Base-by-base conservation (phyloP, 2,888 invertebrate genomes). In the Coremacera marginata region DNA sequence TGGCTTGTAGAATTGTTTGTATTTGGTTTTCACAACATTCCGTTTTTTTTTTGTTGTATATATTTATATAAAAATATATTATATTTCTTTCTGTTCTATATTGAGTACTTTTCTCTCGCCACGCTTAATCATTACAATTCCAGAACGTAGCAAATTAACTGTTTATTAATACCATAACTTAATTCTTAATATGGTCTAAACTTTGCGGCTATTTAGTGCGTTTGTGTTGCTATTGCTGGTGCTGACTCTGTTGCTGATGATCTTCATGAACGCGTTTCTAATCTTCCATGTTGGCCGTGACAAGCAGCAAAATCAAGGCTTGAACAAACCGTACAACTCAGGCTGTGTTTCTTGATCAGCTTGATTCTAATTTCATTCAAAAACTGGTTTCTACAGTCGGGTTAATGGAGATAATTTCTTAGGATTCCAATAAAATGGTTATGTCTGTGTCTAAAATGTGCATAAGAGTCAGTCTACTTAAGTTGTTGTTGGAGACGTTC, bases 101-200 rank as follows among this genome's bases (percentile, higher is more conserved):
- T 44, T 44, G 44, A 44, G 44, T 44, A 44, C 14, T 11, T 14
- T 44, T 44, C 44, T 11, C 14, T 44, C 14, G 44, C 55, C 16
- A 31, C 67, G 44, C 25, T 44, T 44, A 60, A 44, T 72, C 72
- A 72, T 60, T 72, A 62, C 80, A 80, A 81, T 80, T 78, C 75
- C 73, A 78, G 79, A 80, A 80, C 75, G 77, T 70, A 75, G 77
- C 79, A 81, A 82, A 82, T 82, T 81, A 82, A 82, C 82, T 82
- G 82, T 83, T 81, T 79, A 81, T 82, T 83, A 82, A 80, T 79
- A 79, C 81, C 81, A 82, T 80, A 75, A 79, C 78, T 79, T 52
- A 70, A 76, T 76, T 57, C 77, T 70, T 37, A 75, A 70, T 74
- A 76, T 70, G 70, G 76, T 52, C 62, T 60, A 75, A 78, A 75